These are phyloP conservation scores for Okamejei kenojei DNA, from an alignment of 2,797 vertebrate species.

Conservation along the genomic window DNA sequence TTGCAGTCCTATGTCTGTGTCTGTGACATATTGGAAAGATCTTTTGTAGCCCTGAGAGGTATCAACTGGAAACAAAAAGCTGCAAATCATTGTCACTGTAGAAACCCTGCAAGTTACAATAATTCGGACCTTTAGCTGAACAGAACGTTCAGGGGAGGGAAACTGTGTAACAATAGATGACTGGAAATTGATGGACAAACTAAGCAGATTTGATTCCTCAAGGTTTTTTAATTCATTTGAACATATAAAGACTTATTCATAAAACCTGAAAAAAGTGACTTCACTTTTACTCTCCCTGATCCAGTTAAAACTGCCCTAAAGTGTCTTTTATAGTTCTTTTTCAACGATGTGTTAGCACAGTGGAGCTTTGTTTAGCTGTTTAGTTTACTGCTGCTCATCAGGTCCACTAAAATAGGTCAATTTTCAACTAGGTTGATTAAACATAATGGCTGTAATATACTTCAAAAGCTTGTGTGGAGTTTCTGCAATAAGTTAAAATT, in stretches of 20 bases:
- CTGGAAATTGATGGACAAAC: neutral
- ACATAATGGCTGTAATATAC: neutral
- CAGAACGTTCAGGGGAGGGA: neutral
- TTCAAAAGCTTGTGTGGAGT: neutral
- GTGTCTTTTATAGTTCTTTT: neutral
- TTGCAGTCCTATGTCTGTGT: neutral
- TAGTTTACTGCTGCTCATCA: neutral
- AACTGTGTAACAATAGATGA: neutral
- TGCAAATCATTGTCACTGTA: slow-evolving; percentile 18
- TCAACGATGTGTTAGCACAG: neutral
- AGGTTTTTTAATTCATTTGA: slow-evolving; percentile 30
- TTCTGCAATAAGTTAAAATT: neutral
- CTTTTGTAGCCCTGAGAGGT: slow-evolving; percentile 20
- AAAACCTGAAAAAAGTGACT: neutral
- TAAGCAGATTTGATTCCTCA: neutral
- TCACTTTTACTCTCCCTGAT: slow-evolving; percentile 2
- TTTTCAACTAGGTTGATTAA: neutral
- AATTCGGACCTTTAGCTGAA: slow-evolving; percentile 3
- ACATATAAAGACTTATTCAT: neutral
- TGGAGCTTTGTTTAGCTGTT: neutral
- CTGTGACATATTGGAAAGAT: slow-evolving; percentile 13
- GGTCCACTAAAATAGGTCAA: neutral
- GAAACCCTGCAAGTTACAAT: slow-evolving; percentile 5
- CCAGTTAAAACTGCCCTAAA: slow-evolving; percentile 26
- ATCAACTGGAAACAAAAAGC: neutral